These are phyloP conservation scores for Bombus confusus DNA, from an alignment of 1,140 invertebrate species.

Conservation along the genomic window DNA sequence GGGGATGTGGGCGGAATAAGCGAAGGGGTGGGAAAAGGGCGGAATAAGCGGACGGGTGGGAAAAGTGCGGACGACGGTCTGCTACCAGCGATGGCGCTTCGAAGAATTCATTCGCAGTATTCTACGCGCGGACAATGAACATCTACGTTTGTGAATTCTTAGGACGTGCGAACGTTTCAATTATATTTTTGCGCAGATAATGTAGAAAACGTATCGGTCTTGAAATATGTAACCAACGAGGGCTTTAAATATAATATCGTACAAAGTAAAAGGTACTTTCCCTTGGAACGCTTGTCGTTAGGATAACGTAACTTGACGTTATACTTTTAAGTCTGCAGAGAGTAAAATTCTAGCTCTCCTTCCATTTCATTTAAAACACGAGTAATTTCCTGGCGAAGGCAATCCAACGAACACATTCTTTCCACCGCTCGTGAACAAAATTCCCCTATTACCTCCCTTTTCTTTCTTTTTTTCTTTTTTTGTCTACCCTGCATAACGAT, in stretches of 20 bases:
- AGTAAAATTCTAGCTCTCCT: not conserved
- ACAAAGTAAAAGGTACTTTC: not conserved
- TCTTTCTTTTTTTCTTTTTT: not conserved
- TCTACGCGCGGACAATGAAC: too few relatives aligned
- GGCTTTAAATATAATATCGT: not conserved
- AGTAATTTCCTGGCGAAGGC: not conserved
- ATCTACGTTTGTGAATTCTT: not conserved
- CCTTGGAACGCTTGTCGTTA: not conserved
- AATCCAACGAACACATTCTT: conserved; percentile 4
- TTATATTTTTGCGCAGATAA: not conserved
- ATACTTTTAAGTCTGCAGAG: not conserved
- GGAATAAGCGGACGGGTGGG: conserved; percentile 2
- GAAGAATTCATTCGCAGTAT: not conserved
- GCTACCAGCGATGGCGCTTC: too few relatives aligned
- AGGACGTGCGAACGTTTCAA: not conserved
- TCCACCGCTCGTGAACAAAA: not conserved
- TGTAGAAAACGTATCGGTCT: not conserved
- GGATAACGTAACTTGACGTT: not conserved
- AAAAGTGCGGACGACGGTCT: too few relatives aligned
- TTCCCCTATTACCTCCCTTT: not conserved
- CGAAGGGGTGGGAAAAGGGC: not conserved
- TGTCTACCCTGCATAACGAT: not conserved
- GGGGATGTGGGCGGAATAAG: conserved; percentile 9
- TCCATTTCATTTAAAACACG: not conserved
- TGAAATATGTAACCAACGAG: not conserved